Evolutionary conservation across 2,888 invertebrate species (phyloP).

Genomic region (Agonopterix subpropinquella): DNA sequence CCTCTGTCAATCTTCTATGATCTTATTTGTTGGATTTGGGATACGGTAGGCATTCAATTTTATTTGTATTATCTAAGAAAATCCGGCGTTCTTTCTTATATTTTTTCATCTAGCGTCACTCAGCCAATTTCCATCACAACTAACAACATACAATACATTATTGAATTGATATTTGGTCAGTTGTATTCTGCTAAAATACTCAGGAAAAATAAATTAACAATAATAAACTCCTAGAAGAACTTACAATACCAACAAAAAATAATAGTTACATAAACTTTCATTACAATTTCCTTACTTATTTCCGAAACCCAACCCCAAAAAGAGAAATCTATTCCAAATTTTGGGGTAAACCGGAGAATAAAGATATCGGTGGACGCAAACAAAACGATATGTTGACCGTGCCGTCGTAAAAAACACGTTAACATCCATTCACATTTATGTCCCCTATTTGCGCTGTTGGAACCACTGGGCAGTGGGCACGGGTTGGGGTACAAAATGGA

Average conservation of each 20-base stretch:
- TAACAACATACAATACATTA: no score
- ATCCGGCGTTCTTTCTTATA: no score
- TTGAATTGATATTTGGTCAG: no score
- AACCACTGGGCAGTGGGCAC: conserved; percentile 48
- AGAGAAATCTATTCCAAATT: conserved; percentile 44
- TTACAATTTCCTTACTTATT: conserved; percentile 7
- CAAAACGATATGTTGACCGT: conserved; percentile 69
- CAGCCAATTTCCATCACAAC: no score
- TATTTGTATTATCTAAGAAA: no score
- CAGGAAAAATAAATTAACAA: no score
- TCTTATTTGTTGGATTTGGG: conserved; percentile 35
- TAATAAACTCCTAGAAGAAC: no score
- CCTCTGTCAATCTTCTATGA: conserved; percentile 59
- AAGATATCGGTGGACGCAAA: conserved; percentile 68
- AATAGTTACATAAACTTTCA: not conserved
- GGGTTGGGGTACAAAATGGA: conserved; percentile 9
- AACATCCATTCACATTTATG: conserved; percentile 74
- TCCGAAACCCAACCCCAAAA: conserved; percentile 4
- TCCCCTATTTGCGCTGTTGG: conserved; percentile 59
- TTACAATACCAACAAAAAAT: not conserved
- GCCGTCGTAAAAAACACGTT: conserved; percentile 73
- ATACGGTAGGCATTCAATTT: not conserved
- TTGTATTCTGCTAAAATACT: no score
- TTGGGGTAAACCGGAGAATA: conserved; percentile 53
- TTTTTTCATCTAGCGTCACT: no score